Percentiles rank a stretch among this genome's conserved stretches.
These are phyloP conservation scores for Mesodorylaimus sp. DNA, from an alignment of 2,888 invertebrate species.

Conservation along the genomic window DNA sequence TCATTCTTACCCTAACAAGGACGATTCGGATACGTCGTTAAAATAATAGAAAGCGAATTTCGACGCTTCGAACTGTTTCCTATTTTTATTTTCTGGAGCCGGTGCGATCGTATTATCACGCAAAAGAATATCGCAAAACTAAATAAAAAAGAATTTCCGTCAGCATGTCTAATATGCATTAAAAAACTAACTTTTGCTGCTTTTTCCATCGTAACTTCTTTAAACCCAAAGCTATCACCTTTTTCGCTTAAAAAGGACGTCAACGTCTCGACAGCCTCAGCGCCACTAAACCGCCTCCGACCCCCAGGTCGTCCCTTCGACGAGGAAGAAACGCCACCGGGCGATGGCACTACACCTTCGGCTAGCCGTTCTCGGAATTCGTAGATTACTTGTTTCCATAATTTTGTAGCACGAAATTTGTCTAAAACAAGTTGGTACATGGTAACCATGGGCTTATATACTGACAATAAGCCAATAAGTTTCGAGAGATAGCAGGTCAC, in stretches of 20 bases:
- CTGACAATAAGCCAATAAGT: too few species aligned
- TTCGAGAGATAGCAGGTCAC: too few species aligned
- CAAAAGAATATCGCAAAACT: not conserved
- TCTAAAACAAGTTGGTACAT: not conserved
- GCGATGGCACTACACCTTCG: too few species aligned
- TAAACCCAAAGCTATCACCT: not conserved
- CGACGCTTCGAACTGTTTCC: too few species aligned
- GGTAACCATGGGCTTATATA: too few species aligned
- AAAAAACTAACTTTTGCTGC: not conserved
- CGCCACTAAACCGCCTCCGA: not conserved
- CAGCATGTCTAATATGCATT: not conserved
- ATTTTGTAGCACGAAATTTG: not conserved
- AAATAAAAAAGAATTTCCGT: not conserved
- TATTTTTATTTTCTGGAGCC: too few species aligned
- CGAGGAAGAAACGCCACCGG: too few species aligned
- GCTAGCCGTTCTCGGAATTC: not conserved
- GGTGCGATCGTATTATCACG: not conserved
- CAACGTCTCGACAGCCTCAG: not conserved
- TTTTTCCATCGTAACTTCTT: not conserved
- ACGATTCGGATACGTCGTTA: too few species aligned
- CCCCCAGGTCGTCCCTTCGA: too few species aligned
- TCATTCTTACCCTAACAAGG: too few species aligned
- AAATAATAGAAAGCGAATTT: too few species aligned
- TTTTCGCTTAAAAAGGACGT: not conserved
- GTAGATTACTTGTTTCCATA: not conserved